These are phyloP conservation scores for Villa cingulata DNA, from an alignment of 2,888 invertebrate species.

Conservation along the genomic window DNA sequence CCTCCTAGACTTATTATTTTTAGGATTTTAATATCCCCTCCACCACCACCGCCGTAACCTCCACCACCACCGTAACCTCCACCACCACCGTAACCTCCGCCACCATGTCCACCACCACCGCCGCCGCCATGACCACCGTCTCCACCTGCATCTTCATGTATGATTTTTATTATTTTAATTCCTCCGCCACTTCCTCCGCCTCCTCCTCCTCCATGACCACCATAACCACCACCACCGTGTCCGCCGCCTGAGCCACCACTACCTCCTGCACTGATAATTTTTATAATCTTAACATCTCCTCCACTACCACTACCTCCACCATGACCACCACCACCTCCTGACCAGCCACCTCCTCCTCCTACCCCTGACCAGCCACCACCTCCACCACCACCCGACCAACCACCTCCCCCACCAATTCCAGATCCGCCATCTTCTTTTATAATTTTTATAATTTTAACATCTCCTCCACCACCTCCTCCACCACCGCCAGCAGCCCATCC, in stretches of 20 bases:
- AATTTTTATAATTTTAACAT: conserved; percentile 1
- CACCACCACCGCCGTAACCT: conserved; percentile 5
- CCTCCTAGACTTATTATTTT: background rate
- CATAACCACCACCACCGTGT: background rate
- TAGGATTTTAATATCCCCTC: conserved; percentile 2
- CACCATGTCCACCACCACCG: conserved; percentile 4
- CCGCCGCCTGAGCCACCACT: background rate
- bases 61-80: conserved; percentile 6
- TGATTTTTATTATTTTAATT: too few relatives aligned
- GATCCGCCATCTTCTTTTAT: conserved; percentile 3
- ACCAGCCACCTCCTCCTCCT: conserved; percentile 6
- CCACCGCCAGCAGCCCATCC: conserved; percentile 3
- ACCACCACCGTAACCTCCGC: conserved; percentile 1
- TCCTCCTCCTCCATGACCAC: background rate
- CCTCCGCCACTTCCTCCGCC: background rate
- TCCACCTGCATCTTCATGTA: background rate
- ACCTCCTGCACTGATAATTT: conserved; percentile 1
- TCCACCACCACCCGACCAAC: background rate
- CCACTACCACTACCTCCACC: conserved; percentile 1
- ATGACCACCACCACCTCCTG: background rate
- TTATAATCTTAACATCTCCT: background rate
- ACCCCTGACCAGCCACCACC: conserved; percentile 1
- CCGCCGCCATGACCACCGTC: background rate
- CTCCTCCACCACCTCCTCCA: conserved; percentile 1
- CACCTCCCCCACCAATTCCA: conserved; percentile 3